phyloP scores from a whole-genome alignment of 2,113 vertebrate species.

The Lutjanus erythropterus region DNA sequence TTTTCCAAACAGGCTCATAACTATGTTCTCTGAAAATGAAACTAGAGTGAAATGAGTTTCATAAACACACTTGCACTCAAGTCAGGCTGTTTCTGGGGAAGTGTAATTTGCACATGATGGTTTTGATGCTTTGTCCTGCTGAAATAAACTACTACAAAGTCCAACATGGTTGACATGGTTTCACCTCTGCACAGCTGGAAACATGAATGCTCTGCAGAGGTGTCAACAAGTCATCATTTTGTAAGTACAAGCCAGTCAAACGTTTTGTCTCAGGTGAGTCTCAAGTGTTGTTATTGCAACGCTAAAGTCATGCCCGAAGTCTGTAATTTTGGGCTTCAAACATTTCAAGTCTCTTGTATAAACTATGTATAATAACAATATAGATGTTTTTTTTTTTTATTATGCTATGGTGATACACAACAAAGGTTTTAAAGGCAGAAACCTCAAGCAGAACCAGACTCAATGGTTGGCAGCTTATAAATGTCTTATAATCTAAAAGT shows the following conservation, averaged over 20 bases:
- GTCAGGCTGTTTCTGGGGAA: neutral
- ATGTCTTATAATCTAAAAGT: no score
- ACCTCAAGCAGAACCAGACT: no score
- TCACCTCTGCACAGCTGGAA: conserved; percentile 72
- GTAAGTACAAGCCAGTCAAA: conserved; percentile 55
- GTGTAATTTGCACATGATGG: conserved; percentile 21
- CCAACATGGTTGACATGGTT: conserved; percentile 54
- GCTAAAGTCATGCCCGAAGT: conserved; percentile 1
- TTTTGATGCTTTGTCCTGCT: conserved; percentile 52
- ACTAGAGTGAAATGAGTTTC: neutral
- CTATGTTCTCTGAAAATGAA: neutral
- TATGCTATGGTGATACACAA: no score
- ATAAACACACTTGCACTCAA: neutral
- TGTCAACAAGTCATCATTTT: conserved; percentile 67
- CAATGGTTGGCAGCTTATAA: no score
- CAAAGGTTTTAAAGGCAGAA: no score
- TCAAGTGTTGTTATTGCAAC: conserved; percentile 10
- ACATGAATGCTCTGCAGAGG: conserved; percentile 68
- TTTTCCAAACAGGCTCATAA: neutral
- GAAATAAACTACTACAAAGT: conserved; percentile 32
- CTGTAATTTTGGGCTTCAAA: neutral
- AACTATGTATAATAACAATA: neutral
- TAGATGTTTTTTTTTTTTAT: neutral
- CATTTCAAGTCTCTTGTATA: neutral
- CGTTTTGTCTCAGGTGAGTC: conserved; percentile 42